Conservation (phyloP, 1,140 invertebrate genomes). For the Chrysomallon squamiferum region DNA sequence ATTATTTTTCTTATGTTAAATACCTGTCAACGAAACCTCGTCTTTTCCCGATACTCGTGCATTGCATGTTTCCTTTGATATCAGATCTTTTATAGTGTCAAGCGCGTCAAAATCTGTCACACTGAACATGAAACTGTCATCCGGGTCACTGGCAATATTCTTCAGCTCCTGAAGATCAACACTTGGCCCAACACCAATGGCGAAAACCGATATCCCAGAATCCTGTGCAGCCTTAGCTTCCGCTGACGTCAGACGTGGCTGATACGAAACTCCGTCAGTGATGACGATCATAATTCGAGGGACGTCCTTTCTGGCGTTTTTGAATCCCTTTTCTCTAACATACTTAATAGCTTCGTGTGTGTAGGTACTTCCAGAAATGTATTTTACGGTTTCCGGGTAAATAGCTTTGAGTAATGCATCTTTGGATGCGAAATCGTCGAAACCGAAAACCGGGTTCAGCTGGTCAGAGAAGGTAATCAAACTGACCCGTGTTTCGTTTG, state of each 20-base stretch:
- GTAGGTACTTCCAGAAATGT: conserved; percentile 22
- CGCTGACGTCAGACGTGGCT: conserved; percentile 21
- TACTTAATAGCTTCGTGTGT: conserved; percentile 26
- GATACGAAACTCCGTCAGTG: conserved; percentile 39
- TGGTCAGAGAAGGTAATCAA: conserved; percentile 32
- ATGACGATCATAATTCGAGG: conserved; percentile 37
- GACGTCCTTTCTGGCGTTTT: conserved; percentile 10
- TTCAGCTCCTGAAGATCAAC: conserved; percentile 35
- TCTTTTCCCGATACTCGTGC: conserved; percentile 15
- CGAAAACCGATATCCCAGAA: conserved; percentile 42
- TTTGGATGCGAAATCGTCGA: conserved; percentile 20
- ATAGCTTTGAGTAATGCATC: conserved; percentile 16
- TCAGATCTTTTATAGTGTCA: conserved; percentile 22
- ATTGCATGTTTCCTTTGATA: conserved; percentile 25
- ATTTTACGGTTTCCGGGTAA: conserved; percentile 10
- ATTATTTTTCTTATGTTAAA: too few species aligned
- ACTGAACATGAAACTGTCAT: conserved; percentile 30
- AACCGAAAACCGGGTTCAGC: conserved; percentile 21
- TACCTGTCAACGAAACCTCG: too few species aligned
- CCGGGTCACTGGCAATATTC: conserved; percentile 31
- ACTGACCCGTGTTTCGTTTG: conserved; percentile 28
- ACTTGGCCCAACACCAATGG: conserved; percentile 42
- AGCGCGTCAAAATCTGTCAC: conserved; percentile 29
- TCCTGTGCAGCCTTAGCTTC: conserved; percentile 29
- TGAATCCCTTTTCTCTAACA: conserved; percentile 11